These are phyloP conservation scores for Acheta domesticus DNA, from an alignment of 2,888 invertebrate species.

Conservation along the genomic window DNA sequence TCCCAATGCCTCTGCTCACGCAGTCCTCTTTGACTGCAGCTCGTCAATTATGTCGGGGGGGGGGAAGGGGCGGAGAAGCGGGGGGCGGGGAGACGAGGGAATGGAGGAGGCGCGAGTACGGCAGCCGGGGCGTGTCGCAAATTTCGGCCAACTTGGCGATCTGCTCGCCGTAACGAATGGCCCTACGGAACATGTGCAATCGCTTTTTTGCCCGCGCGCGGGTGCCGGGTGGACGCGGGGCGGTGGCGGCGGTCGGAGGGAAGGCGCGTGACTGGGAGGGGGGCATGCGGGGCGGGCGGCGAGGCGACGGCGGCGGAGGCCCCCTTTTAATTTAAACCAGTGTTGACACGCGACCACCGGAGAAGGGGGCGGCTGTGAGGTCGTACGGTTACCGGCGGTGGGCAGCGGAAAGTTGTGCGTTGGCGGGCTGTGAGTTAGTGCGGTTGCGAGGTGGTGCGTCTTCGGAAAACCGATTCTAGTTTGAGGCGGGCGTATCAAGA, in stretches of 20 bases:
- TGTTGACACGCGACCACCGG: not conserved
- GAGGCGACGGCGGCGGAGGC: not conserved
- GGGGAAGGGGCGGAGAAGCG: not conserved
- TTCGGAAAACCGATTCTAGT: too few relatives aligned
- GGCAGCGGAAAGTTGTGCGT: too few relatives aligned
- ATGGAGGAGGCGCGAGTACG: not conserved
- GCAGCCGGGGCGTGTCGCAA: conserved; percentile 3
- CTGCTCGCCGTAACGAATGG: conserved; percentile 9
- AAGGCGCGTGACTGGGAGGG: not conserved
- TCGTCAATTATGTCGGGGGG: too few relatives aligned
- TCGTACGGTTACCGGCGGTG: not conserved
- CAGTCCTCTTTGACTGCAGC: too few relatives aligned
- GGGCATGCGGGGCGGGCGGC: not conserved
- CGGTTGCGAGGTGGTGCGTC: too few relatives aligned
- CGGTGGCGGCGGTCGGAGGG: too few relatives aligned
- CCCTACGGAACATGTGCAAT: conserved; percentile 18
- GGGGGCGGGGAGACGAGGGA: not conserved
- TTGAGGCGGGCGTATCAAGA: too few relatives aligned
- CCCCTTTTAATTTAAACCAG: conserved; percentile 12
- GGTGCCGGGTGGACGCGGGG: not conserved
- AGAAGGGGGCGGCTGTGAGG: not conserved
- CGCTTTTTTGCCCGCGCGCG: not conserved
- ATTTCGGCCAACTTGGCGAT: not conserved
- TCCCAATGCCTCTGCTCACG: too few relatives aligned
- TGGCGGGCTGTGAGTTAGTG: too few relatives aligned